These are phyloP conservation scores for Plebejus argus DNA, from an alignment of 2,888 invertebrate genomes.

Conservation along the genomic window DNA sequence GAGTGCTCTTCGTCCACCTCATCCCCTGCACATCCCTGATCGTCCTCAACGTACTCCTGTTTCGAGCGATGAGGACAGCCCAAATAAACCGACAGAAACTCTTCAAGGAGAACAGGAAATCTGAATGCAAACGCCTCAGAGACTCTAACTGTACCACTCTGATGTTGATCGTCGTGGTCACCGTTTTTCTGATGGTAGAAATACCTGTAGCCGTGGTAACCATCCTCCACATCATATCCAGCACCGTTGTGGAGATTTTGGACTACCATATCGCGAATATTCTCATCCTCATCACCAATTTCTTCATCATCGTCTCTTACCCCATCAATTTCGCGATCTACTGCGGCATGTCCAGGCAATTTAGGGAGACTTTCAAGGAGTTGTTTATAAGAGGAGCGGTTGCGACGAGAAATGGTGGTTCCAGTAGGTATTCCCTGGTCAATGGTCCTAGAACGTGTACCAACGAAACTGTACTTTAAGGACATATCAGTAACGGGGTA, in stretches of 20 bases:
- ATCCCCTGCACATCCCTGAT: slow-evolving; percentile 94
- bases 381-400: slow-evolving; percentile 85
- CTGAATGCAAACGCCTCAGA: slow-evolving; percentile 88
- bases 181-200: slow-evolving; percentile 90
- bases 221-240: slow-evolving; percentile 90
- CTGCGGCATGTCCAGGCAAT: slow-evolving; percentile 97
- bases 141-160: slow-evolving; percentile 92
- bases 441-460: slow-evolving; percentile 92
- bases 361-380: slow-evolving; percentile 95
- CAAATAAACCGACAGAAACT: slow-evolving; percentile 89
- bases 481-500: slow-evolving; percentile 49
- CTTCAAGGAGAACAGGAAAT: slow-evolving; percentile 87
- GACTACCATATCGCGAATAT: slow-evolving; percentile 90
- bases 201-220: slow-evolving; percentile 92
- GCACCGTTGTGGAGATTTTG: slow-evolving; percentile 85
- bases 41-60: slow-evolving; percentile 92
- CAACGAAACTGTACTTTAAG: slow-evolving; percentile 89
- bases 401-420: slow-evolving; percentile 84
- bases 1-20: slow-evolving; percentile 95
- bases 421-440: slow-evolving; percentile 89
- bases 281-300: slow-evolving; percentile 91
- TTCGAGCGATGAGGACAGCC: slow-evolving; percentile 91
- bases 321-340: slow-evolving; percentile 97
- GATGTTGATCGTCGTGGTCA: slow-evolving; percentile 93
- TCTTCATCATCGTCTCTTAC: slow-evolving; percentile 94